A percentile compares a stretch with the other conserved stretches of the same genome.
Conservation (phyloP, 2,888 invertebrate species). For the Macrosoma leucophasiata region DNA sequence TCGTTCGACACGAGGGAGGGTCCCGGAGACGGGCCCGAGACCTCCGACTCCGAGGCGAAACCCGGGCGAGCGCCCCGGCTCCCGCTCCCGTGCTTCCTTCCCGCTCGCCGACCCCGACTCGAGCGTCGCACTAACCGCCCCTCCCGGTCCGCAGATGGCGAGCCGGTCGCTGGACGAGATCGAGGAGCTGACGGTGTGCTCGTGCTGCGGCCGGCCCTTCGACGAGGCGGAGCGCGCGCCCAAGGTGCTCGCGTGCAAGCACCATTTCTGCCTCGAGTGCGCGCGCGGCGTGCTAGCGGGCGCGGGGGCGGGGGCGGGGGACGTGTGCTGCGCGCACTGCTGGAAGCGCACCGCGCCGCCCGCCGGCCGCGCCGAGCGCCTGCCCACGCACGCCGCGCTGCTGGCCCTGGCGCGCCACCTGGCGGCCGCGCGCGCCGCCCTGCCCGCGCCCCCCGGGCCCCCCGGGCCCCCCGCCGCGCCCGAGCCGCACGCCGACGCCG, state of each 20-base stretch:
- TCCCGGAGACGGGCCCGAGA: too few relatives aligned
- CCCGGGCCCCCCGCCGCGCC: slow-evolving; percentile 81
- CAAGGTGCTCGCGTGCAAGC: slow-evolving; percentile 84
- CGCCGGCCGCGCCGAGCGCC: slow-evolving; percentile 79
- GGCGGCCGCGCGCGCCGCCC: slow-evolving; percentile 22
- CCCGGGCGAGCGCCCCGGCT: slow-evolving; percentile 13
- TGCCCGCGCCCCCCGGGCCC: slow-evolving; percentile 82
- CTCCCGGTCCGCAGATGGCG: slow-evolving; percentile 70
- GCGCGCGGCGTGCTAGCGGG: slow-evolving; percentile 80
- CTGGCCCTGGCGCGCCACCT: slow-evolving; percentile 75
- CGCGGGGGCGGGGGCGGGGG: slow-evolving; percentile 81
- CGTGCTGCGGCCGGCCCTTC: slow-evolving; percentile 84
- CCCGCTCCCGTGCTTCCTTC: slow-evolving; percentile 22
- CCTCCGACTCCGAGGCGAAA: too few relatives aligned
- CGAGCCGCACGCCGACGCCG: slow-evolving; percentile 80
- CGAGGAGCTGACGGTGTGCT: slow-evolving; percentile 84
- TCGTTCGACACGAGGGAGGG: too few relatives aligned
- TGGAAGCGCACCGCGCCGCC: slow-evolving; percentile 84
- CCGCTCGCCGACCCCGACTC: slow-evolving; percentile 30
- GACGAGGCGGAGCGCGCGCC: slow-evolving; percentile 83
- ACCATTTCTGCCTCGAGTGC: slow-evolving; percentile 85
- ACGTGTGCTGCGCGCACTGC: slow-evolving; percentile 83
- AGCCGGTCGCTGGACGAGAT: slow-evolving; percentile 79
- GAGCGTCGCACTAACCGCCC: slow-evolving; percentile 35
- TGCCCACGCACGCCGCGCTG: slow-evolving; percentile 81